Conservation (phyloP, 2,797 vertebrate species). For the Myotis findleyi region DNA sequence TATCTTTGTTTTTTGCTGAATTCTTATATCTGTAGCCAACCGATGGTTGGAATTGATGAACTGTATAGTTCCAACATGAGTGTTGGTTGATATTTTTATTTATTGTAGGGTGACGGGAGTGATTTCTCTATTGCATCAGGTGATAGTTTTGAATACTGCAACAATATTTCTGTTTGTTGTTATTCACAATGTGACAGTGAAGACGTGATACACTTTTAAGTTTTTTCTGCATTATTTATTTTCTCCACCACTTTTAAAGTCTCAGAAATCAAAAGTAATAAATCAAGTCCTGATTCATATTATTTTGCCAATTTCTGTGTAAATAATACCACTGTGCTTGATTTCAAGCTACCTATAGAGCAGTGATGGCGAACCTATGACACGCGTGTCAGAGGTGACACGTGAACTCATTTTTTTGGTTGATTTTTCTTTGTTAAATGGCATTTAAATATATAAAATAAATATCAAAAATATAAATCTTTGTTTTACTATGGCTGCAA, state of each 20-base stretch:
- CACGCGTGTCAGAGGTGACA: no score
- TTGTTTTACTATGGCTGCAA: no score
- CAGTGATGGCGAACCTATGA: neutral
- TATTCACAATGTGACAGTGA: neutral
- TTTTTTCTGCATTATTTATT: slow-evolving; percentile 46
- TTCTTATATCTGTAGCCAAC: neutral
- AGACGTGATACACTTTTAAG: neutral
- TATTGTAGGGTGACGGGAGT: neutral
- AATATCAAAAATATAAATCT: no score
- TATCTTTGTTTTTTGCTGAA: neutral
- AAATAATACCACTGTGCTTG: neutral
- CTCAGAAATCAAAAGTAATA: slow-evolving; percentile 36
- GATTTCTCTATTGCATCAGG: neutral
- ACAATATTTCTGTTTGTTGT: neutral
- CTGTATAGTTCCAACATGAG: neutral
- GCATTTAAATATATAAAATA: no score
- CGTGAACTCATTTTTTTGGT: no score
- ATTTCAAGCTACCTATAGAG: neutral
- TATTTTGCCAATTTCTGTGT: neutral
- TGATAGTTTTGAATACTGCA: neutral
- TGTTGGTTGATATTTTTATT: neutral
- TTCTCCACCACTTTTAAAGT: neutral
- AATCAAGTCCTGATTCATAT: neutral
- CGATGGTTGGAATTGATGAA: neutral
- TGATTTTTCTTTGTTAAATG: no score